Evolutionary conservation across 2,797 vertebrate genomes (phyloP).

Genomic region (Intellagama lesueurii): DNA sequence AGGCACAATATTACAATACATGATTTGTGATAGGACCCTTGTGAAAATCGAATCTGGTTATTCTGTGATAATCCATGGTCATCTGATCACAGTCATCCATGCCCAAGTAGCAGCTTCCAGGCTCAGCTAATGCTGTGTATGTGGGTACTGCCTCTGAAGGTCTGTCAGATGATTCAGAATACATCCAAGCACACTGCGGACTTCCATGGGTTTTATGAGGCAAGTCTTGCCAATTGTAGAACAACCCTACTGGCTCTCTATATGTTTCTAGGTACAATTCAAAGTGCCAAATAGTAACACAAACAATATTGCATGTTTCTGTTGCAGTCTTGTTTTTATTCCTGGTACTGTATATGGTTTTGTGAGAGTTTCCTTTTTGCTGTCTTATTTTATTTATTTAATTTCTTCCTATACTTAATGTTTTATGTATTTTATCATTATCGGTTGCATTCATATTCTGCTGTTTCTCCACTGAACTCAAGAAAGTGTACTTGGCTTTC

Average conservation of each 20-base stretch:
- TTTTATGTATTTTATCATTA: background rate
- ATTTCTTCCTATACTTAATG: background rate
- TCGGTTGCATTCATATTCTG: no score
- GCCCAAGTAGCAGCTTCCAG: background rate
- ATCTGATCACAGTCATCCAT: background rate
- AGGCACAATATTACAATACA: background rate
- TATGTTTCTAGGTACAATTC: background rate
- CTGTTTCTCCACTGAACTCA: no score
- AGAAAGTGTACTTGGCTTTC: no score
- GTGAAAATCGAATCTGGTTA: background rate
- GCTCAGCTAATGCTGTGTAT: background rate
- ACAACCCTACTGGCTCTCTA: background rate
- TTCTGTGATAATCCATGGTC: background rate
- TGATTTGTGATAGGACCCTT: background rate
- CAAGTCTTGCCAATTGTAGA: background rate
- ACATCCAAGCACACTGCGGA: no score
- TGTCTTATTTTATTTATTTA: background rate
- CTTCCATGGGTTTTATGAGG: background rate
- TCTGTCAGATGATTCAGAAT: no score
- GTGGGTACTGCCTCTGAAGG: background rate
- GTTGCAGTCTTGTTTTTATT: no score
- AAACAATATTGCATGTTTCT: no score
- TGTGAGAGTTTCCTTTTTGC: background rate
- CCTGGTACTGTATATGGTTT: background rate
- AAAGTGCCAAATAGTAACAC: background rate